Evolutionary conservation across 2,888 invertebrate species (phyloP), one percentile per base, ranked within the genome.

Genomic region (Siphlonurus alternatus): DNA sequence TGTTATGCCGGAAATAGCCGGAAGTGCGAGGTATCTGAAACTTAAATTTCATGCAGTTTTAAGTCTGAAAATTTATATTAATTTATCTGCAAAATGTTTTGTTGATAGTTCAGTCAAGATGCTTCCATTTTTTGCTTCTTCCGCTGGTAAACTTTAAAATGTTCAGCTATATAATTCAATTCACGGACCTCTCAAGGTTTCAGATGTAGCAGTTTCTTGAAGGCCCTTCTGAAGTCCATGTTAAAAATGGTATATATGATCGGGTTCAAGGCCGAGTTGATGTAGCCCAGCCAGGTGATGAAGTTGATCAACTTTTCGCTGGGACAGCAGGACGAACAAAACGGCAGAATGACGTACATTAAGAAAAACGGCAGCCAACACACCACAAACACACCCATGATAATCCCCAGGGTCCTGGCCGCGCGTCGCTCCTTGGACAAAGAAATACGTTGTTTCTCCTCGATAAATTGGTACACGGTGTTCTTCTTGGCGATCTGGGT

Each of bases 341-440:
- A 95, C 2, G 95, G 94, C 69, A 90, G 81, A 67, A 94, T 90
- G 61, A 96, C 87, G 76, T 96, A 96, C 85, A 95, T 89, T 53
- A 95, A 83, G 76, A 97, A 98, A 79, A 98, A 98, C 2, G 98
- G 98, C 66, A 97, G 80, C 98, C 97, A 98, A 76, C 97, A 97
- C 10, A 96, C 86, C 61, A 97, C 93, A 74, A 98, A 98, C 0
- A 95, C 95, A 2, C 96, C 96, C 88, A 97, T 96, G 65, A 98
- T 96, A 65, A 98, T 95, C 23, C 95, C 97, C 1, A 98, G 81
- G 0, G 96, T 97, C 63, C 96, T 81, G 0, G 97, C 96, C 0
- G 97, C 97, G 54, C 95, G 83, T 64, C 97, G 81, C 74, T 98
- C 98, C 72, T 96, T 89, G 1, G 94, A 93, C 67, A 96, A 76